Percentiles rank a stretch among this genome's conserved stretches.
phyloP scores from a whole-genome alignment of 2,113 vertebrate species.

The Todiramphus saurophagus region DNA sequence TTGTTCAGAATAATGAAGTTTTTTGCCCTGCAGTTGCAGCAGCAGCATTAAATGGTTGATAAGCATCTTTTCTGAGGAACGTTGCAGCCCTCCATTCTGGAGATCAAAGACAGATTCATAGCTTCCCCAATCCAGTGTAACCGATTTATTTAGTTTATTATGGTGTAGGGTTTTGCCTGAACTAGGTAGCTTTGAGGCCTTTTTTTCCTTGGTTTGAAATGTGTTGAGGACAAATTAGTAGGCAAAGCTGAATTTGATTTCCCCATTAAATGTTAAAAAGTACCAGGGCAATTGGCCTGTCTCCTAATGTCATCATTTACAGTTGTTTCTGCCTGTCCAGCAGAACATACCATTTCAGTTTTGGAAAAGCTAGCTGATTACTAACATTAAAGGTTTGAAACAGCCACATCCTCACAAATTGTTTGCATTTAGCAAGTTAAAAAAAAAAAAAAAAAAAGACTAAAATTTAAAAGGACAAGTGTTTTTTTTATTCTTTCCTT shows the following conservation, averaged over 20 bases:
- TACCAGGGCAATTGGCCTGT: background rate
- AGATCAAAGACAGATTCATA: background rate
- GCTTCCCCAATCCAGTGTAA: background rate
- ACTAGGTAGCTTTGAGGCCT: background rate
- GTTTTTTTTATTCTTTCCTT: background rate
- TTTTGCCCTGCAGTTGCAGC: background rate
- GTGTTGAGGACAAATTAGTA: background rate
- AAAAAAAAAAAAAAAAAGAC: background rate
- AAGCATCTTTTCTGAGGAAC: background rate
- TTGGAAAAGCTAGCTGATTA: background rate
- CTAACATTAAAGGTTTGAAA: background rate
- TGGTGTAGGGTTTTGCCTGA: background rate
- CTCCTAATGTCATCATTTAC: background rate
- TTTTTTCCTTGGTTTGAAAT: background rate
- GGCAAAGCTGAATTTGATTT: background rate
- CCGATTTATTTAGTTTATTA: background rate
- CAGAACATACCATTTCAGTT: background rate
- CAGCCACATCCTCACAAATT: background rate
- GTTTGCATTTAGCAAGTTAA: background rate
- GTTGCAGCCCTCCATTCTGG: background rate
- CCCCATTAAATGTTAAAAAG: background rate
- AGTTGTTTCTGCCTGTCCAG: background rate
- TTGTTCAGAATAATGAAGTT: background rate
- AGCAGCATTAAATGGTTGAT: background rate
- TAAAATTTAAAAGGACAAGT: background rate